Evolutionary conservation across 2,888 invertebrate genomes (phyloP).

Genomic region (Diloba caeruleocephala): DNA sequence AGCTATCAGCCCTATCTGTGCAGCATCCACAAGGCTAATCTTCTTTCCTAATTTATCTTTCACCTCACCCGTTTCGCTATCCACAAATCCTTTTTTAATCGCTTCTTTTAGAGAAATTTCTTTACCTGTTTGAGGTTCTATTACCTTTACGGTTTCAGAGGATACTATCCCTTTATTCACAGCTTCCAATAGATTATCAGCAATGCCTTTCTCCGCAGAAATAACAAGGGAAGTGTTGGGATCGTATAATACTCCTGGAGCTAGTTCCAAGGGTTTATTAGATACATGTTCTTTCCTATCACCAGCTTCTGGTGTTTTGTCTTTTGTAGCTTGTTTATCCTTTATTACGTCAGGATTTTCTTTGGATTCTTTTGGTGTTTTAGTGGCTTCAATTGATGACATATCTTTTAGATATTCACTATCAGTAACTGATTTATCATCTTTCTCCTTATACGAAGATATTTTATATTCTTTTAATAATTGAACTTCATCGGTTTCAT

Average conservation of each 20-base stretch:
- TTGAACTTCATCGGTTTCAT: conserved; percentile 60
- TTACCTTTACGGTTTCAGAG: conserved; percentile 90
- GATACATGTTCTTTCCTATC: conserved; percentile 10
- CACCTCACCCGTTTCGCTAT: conserved; percentile 91
- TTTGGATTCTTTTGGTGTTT: conserved; percentile 3
- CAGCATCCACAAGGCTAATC: conserved; percentile 92
- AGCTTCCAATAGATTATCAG: conserved; percentile 91
- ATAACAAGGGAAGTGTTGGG: conserved; percentile 92
- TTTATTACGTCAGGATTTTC: conserved; percentile 9
- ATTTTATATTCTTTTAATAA: conserved; percentile 12
- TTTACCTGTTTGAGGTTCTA: conserved; percentile 92
- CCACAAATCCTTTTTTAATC: conserved; percentile 92
- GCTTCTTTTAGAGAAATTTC: conserved; percentile 93
- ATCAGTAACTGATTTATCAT: conserved; percentile 4
- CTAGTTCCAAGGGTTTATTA: conserved; percentile 87
- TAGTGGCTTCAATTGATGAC: conserved; percentile 4
- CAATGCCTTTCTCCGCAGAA: conserved; percentile 90
- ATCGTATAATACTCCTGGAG: conserved; percentile 92
- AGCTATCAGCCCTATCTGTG: conserved; percentile 92
- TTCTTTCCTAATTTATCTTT: conserved; percentile 91
- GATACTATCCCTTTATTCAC: conserved; percentile 93
- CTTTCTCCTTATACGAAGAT: conserved; percentile 15
- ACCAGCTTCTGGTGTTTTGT: conserved; percentile 16
- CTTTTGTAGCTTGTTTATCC: conserved; percentile 13
- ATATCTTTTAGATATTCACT: conserved; percentile 9